Evolutionary conservation across 2,888 invertebrate species (phyloP).

Genomic region (Silvanus unidentatus): DNA sequence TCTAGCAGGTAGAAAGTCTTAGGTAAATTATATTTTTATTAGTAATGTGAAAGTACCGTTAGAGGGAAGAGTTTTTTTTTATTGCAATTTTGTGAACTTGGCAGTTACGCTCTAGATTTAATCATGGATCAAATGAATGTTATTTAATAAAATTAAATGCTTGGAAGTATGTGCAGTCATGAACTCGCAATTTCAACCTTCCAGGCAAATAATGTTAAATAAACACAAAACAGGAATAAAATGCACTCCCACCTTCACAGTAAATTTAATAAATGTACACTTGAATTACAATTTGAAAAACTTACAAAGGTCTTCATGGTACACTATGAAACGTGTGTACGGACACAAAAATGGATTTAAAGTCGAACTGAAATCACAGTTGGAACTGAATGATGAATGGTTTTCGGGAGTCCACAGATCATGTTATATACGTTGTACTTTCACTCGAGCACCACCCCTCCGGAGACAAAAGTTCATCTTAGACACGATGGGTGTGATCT

Average conservation of each 20-base stretch:
- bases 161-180: too few relatives aligned
- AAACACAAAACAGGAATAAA: too few relatives aligned
- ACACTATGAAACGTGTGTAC: conserved; percentile 32
- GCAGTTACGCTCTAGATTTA: too few relatives aligned
- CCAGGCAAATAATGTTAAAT: too few relatives aligned
- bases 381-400: conserved; percentile 4
- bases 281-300: too few relatives aligned
- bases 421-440: neutral
- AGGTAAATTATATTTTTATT: too few relatives aligned
- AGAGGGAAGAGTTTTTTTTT: too few relatives aligned
- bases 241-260: too few relatives aligned
- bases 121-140: neutral
- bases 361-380: conserved; percentile 27
- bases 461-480: neutral
- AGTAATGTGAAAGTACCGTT: conserved; percentile 10
- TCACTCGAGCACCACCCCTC: conserved; percentile 2
- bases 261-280: too few relatives aligned
- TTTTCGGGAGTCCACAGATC: neutral
- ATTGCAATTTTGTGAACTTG: too few relatives aligned
- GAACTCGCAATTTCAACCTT: too few relatives aligned
- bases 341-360: conserved; percentile 24
- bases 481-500: neutral
- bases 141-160: neutral
- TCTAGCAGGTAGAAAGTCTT: too few relatives aligned
- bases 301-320: conserved; percentile 44